Percentiles rank a stretch among this genome's conserved stretches.
Evolutionary conservation across 1,140 invertebrate genomes (phyloP).

Genomic region (Caerostris extrusa): DNA sequence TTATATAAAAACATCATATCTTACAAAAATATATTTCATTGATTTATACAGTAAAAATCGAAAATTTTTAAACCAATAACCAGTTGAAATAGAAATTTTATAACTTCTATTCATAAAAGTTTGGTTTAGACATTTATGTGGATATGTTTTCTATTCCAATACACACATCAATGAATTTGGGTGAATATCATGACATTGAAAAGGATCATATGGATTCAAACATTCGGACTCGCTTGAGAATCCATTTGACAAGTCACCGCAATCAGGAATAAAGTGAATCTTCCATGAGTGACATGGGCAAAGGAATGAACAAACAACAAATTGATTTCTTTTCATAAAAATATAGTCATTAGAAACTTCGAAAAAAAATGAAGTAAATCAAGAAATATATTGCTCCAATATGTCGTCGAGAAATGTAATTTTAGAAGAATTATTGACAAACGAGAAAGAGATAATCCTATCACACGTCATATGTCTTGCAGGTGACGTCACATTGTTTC

Average conservation of each 20-base stretch:
- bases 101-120: too few species aligned
- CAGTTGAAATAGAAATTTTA: too few species aligned
- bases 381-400: constrained; percentile 60
- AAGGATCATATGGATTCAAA: not conserved
- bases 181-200: too few species aligned
- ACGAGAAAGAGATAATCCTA: constrained; percentile 59
- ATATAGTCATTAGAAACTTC: not conserved
- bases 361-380: not conserved
- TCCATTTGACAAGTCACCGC: not conserved
- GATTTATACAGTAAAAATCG: too few species aligned
- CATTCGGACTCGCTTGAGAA: not conserved
- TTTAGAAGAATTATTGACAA: constrained; percentile 69
- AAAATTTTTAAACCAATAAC: too few species aligned
- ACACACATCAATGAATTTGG: too few species aligned
- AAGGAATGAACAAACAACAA: not conserved
- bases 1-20: too few species aligned
- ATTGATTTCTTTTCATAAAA: not conserved
- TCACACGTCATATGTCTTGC: constrained; percentile 61
- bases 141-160: too few species aligned
- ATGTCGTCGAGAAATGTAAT: constrained; percentile 60
- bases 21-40: too few species aligned
- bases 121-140: too few species aligned
- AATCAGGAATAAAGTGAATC: not conserved
- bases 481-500: constrained; percentile 50
- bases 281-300: not conserved